A percentile compares a stretch with the other conserved stretches of the same genome.
Conservation (phyloP, 2,113 vertebrate species). For the Syrmaticus mikado region DNA sequence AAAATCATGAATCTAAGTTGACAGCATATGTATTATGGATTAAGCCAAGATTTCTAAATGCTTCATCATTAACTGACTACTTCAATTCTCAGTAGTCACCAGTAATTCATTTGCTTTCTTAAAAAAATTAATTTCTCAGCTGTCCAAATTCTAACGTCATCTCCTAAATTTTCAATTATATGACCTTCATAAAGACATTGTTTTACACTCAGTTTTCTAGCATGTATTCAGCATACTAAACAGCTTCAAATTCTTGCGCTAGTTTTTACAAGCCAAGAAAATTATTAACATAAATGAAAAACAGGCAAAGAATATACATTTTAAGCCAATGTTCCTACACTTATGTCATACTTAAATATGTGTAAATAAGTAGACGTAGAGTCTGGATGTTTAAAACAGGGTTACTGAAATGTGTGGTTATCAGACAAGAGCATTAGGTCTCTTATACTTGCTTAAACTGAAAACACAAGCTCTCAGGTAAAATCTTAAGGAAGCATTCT, state of each 20-base stretch:
- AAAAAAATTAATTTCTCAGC: neutral
- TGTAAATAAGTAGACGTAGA: neutral
- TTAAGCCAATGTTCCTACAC: neutral
- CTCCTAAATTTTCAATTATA: neutral
- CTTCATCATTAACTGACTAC: neutral
- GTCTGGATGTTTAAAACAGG: neutral
- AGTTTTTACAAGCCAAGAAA: neutral
- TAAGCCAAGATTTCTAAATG: neutral
- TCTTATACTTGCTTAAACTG: neutral
- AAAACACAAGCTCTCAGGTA: neutral
- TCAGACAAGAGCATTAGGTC: neutral
- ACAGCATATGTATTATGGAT: neutral
- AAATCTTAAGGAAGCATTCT: neutral
- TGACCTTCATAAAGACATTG: neutral
- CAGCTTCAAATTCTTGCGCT: neutral
- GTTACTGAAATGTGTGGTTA: neutral
- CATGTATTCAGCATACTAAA: neutral
- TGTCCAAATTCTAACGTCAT: neutral
- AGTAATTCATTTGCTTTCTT: neutral
- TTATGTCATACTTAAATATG: neutral
- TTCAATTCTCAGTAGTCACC: neutral
- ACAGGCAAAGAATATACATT: accelerated
- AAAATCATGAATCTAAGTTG: neutral
- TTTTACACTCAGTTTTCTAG: neutral
- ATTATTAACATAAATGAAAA: neutral